Base-by-base conservation (phyloP, 2,888 invertebrate species). In the Atethmia centrago region DNA sequence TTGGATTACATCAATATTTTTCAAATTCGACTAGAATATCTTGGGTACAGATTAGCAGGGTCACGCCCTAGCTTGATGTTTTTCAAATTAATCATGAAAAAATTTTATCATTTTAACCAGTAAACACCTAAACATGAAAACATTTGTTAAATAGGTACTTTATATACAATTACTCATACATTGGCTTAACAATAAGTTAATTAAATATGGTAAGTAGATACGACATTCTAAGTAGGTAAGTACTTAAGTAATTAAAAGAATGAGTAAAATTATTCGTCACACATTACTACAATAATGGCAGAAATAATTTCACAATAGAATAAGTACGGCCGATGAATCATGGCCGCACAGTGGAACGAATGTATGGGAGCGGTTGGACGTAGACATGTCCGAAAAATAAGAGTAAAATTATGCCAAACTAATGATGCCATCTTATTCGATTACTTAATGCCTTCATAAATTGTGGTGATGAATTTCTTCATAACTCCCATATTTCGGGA, bases 241-340 rank as follows among this genome's bases (percentile, higher is more conserved):
- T 19, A 45, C 5, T 4, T 36, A 21, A 0, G 2, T 59, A 45
- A 51, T n/a, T n/a, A 53, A 68, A 36, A 51, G 10, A 59, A 79
- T 79, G 79, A 71, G 59, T 53, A 36, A 59, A n/a, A 21, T 40
- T 40, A 49, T 28, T 59, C n/a, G 79, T 75, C 80, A 61, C 47
- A 42, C n/a, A 40, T 31, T 5, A n/a, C n/a, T 14, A 36, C 25
- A 69, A 59, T 31, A 40, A 28, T 7, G 31, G 1, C 3, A 16
- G 36, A 28, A 40, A 79, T 47, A 14, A 53, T 59, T 79, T 53
- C 59, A 79, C 59, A 61, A 53, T 53, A 59, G 2, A 31, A 31
- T 3, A 36, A 36, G 3, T 36, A 36, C 36, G 36, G 36, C 36
- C 36, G 36, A 36, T 36, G 36, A 36, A 4, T 36, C 36, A 36